Evolutionary conservation across 2,888 invertebrate genomes (phyloP), one percentile per base, ranked within the genome.

Genomic region (Microplitis deprimator): DNA sequence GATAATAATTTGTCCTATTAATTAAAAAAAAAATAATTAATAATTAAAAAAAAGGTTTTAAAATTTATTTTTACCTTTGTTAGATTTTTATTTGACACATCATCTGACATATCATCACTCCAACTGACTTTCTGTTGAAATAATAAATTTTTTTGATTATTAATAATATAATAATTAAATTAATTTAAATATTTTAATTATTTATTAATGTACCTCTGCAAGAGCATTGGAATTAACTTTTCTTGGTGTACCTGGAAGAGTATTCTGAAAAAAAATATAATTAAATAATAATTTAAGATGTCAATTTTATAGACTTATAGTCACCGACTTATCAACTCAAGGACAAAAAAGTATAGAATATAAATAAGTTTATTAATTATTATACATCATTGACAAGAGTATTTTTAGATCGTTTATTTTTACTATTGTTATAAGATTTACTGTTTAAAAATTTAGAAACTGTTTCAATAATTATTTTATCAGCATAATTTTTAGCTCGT

Each of bases 401-500:
- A 67, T 79, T 80, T 62, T 79, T 80, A 64, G 79, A 80, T 1
- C 78, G 79, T 74, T 79, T 77, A 65, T 79, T 81, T 75, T 76
- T 41, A 20, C 20, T 68, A 41, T 72, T 62, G 16, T 64, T 50
- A 50, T 13, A 50, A 50, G 50, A 29, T n/a, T 40, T 10, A 8
- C 17, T 68, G 7, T 13, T 17, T 1, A 6, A 4, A n/a, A 80
- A 79, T 67, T 77, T 82, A 80, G 70, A 79, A 17, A 17, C 78
- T 41, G 75, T 74, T 38, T 81, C 75, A 64, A 83, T 38, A 59
- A 85, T 83, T 20, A 78, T 81, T 29, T 79, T 77, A 73, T 86
- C 86, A 70, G 82, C 79, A 10, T 79, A 68, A 17, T 73, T 80
- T 17, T 79, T 68, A 68, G 38, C 20, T 78, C 74, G 81, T 68